These are phyloP conservation scores for Drosophila acutilabella DNA, from an alignment of 2,888 invertebrate genomes.

Conservation along the genomic window DNA sequence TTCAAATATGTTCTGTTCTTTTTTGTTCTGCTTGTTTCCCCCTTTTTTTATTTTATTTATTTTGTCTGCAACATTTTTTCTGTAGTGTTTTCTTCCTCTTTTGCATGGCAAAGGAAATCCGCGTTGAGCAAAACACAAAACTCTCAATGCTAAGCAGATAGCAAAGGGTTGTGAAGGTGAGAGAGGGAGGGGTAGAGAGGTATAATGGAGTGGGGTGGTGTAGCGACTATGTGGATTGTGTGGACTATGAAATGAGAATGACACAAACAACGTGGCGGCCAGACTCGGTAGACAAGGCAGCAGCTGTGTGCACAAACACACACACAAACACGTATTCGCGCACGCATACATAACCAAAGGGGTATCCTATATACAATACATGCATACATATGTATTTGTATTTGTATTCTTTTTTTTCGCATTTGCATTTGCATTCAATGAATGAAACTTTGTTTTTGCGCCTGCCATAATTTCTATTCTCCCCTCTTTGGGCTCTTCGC, in stretches of 20 bases:
- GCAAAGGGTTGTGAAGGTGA: not conserved
- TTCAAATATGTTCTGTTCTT: slow-evolving; percentile 48
- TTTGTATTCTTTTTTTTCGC: slow-evolving; percentile 34
- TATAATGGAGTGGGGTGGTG: not conserved
- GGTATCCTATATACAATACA: slow-evolving; percentile 34
- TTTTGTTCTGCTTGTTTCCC: not conserved
- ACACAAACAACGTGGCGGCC: slow-evolving; percentile 48
- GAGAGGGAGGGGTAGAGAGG: not conserved
- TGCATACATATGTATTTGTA: slow-evolving; percentile 39
- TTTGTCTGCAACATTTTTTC: slow-evolving; percentile 43
- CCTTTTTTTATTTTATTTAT: slow-evolving; percentile 12
- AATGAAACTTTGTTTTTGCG: slow-evolving; percentile 59
- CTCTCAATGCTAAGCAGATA: slow-evolving; percentile 33
- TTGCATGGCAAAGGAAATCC: slow-evolving; percentile 57
- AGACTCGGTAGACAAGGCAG: slow-evolving; percentile 47
- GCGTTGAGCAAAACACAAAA: slow-evolving; percentile 43
- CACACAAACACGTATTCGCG: slow-evolving; percentile 11
- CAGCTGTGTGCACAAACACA: slow-evolving; percentile 59
- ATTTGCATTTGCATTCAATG: slow-evolving; percentile 64
- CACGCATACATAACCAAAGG: slow-evolving; percentile 20
- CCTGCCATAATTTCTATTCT: slow-evolving; percentile 27
- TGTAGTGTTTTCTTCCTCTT: not conserved
- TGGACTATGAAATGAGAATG: slow-evolving; percentile 28
- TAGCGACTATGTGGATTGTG: slow-evolving; percentile 1
- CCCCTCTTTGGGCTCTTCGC: not conserved